Percentiles rank a stretch among this genome's conserved stretches.
phyloP scores from a whole-genome alignment of 2,888 invertebrate species.

The Epirrhoe tristata region DNA sequence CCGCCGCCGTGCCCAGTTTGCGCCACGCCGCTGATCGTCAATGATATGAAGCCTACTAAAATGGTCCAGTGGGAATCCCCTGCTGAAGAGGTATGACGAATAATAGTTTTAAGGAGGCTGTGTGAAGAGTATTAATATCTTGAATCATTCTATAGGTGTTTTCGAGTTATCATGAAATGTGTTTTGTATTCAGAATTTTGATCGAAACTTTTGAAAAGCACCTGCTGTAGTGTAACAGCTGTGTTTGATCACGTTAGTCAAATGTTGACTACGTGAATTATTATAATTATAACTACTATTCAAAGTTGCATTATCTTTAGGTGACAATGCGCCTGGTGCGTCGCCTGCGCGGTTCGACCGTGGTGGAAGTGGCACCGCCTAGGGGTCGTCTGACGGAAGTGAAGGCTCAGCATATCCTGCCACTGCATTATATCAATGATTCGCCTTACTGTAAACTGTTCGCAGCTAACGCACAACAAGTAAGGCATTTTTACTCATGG shows the following conservation, averaged over 20 bases:
- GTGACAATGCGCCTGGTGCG: slow-evolving; percentile 92
- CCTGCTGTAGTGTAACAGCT: background rate
- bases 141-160: no score
- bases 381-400: slow-evolving; percentile 82
- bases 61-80: slow-evolving; percentile 74
- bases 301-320: slow-evolving; percentile 39
- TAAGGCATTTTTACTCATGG: slow-evolving; percentile 51
- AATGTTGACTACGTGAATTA: background rate
- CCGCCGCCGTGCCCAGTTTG: slow-evolving; percentile 96
- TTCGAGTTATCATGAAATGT: background rate
- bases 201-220: no score
- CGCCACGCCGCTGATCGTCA: slow-evolving; percentile 91
- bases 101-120: background rate
- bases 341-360: slow-evolving; percentile 88
- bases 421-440: slow-evolving; percentile 71
- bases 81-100: slow-evolving; percentile 64
- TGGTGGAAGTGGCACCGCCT: slow-evolving; percentile 87
- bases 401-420: slow-evolving; percentile 57
- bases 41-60: slow-evolving; percentile 91
- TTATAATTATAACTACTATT: background rate
- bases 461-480: slow-evolving; percentile 88
- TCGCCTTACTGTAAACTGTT: slow-evolving; percentile 91
- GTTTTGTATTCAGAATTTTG: background rate
- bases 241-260: background rate
- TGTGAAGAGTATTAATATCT: background rate